Conservation (phyloP, 2,888 invertebrate species). For the Punctoribates punctum region DNA sequence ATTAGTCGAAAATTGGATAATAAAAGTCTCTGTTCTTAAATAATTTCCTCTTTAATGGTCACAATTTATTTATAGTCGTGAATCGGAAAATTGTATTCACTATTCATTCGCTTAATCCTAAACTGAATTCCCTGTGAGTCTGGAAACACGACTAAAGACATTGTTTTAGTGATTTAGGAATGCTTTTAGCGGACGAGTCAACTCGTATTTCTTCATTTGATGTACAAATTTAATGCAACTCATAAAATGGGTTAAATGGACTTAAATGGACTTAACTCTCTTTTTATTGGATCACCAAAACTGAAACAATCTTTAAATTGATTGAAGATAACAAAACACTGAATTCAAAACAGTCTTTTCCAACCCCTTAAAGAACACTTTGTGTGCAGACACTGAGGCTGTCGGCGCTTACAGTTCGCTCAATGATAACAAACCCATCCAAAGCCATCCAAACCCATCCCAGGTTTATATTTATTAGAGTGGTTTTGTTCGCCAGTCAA, state of each 20-base stretch:
- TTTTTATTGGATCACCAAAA: conserved; percentile 8
- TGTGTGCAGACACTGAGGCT: not conserved
- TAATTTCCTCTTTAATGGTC: conserved; percentile 8
- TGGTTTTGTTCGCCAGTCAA: too few relatives aligned
- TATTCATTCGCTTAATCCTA: conserved; percentile 2
- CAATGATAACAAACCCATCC: too few relatives aligned
- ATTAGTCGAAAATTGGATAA: conserved; percentile 24
- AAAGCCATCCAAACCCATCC: too few relatives aligned
- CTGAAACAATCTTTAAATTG: not conserved
- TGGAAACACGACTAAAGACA: conserved; percentile 25
- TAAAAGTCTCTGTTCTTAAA: conserved; percentile 8
- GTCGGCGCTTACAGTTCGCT: too few relatives aligned
- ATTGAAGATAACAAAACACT: not conserved
- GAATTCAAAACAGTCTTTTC: not conserved
- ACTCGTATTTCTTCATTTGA: conserved; percentile 26
- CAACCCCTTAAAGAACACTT: not conserved
- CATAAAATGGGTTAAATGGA: conserved; percentile 15
- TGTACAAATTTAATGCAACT: conserved; percentile 17
- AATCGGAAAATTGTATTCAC: conserved; percentile 1
- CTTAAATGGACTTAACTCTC: conserved; percentile 22
- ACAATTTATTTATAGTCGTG: conserved; percentile 26
- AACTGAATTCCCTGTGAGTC: conserved; percentile 2
- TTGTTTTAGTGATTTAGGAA: conserved; percentile 26
- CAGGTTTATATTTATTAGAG: too few relatives aligned
- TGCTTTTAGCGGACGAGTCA: conserved; percentile 28